Base-by-base conservation (phyloP, 2,113 vertebrate species). In the Hylia prasina region DNA sequence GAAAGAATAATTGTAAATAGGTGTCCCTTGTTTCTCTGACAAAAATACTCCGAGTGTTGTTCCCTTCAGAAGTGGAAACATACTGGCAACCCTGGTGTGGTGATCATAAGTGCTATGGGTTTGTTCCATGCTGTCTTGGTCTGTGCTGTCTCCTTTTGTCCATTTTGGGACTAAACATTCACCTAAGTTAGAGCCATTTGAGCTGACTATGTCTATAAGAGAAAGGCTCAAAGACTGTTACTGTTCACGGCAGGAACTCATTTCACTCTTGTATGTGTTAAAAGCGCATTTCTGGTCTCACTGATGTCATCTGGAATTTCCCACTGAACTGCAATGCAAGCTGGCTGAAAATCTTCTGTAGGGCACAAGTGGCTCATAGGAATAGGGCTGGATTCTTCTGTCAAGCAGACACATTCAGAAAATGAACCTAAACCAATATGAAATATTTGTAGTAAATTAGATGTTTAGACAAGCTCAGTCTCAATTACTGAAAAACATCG, bases 251-350 rank as follows among this genome's bases (percentile, higher is more conserved):
- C 69, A 91, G 40, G 72, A 90, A 54, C 12, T 94, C 87, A 95
- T 97, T 92, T 93, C 83, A 51, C 68, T 94, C 60, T 42, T 53
- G 10, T 78, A 19, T 75, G 35, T 94, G 63, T 83, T 70, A 53
- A 91, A 86, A 89, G 85, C 93, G 93, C 90, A 94, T 93, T 92
- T 95, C 93, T 96, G 91, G 92, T 93, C 92, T 88, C 86, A 87
- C 48, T 90, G 71, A 83, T 84, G 48, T 51, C 57, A 75, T 19
- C 66, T 64, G 57, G 44, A 87, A 60, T 48, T 89, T 44, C 20
- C 70, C 18, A 30, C 33, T 24, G 2, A 18, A 75, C 22, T 53
- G 13, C 80, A 93, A 23, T 5, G 3, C 58, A 54, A 92, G 69
- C n/a, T 83, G 69, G 31, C 82, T 78, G 51, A 86, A 82, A 93